Evolutionary conservation across 2,888 invertebrate genomes (phyloP).

Genomic region (Leptodirus hochenwartii): DNA sequence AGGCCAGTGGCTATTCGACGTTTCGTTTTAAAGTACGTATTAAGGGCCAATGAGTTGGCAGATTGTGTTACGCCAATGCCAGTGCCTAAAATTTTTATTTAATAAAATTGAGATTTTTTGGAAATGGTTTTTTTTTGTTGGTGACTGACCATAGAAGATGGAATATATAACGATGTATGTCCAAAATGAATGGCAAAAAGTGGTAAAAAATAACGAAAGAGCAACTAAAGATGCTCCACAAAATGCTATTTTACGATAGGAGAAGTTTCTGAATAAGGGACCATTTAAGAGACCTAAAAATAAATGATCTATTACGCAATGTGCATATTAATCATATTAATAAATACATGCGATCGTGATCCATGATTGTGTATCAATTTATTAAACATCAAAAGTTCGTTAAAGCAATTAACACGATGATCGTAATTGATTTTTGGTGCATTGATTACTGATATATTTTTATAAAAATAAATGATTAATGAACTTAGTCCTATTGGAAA

Average conservation of each 20-base stretch:
- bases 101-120: conserved; percentile 8
- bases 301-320: too few relatives aligned
- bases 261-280: conserved; percentile 46
- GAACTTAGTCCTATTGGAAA: too few relatives aligned
- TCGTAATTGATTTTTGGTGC: too few relatives aligned
- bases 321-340: too few relatives aligned
- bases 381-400: too few relatives aligned
- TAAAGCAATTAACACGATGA: too few relatives aligned
- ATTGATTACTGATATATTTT: too few relatives aligned
- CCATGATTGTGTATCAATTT: too few relatives aligned
- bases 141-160: conserved; percentile 43
- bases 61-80: conserved; percentile 49
- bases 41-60: conserved; percentile 49
- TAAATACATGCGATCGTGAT: too few relatives aligned
- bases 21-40: conserved; percentile 53
- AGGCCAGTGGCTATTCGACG: conserved; percentile 52
- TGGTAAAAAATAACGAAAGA: conserved; percentile 37
- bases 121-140: conserved; percentile 3
- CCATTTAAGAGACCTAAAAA: conserved; percentile 49
- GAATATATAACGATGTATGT: conserved; percentile 46
- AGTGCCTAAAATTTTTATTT: conserved; percentile 29
- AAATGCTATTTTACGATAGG: conserved; percentile 47
- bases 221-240: conserved; percentile 40
- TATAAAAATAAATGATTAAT: too few relatives aligned
- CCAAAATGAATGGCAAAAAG: conserved; percentile 41